Conservation (phyloP, 2,113 vertebrate species). For the Fulmarus glacialis region DNA sequence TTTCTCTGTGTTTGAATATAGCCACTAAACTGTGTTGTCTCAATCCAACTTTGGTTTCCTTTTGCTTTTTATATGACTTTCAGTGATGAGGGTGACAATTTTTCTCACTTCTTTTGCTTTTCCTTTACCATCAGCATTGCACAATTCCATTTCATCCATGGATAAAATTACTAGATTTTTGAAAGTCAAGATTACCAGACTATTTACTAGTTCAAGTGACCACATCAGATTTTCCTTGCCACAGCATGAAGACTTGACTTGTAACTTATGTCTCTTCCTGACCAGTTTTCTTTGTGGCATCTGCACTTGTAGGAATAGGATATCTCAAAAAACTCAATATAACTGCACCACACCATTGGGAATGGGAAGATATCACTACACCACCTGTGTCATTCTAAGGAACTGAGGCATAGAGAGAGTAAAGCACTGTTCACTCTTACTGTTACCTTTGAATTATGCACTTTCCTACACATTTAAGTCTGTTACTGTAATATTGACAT, state of each 20-base stretch:
- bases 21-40: not conserved
- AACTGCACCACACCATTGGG: not conserved
- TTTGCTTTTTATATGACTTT: not conserved
- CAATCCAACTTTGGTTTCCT: not conserved
- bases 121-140: not conserved
- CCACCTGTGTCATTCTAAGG: not conserved
- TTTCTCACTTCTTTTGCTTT: not conserved
- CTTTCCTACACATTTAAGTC: not conserved
- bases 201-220: not conserved
- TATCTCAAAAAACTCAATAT: not conserved
- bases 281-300: not conserved
- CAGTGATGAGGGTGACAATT: not conserved
- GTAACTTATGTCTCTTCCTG: not conserved
- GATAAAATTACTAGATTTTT: not conserved
- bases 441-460: not conserved
- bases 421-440: not conserved
- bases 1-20: not conserved
- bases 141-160: not conserved
- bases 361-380: not conserved
- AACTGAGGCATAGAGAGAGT: not conserved
- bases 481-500: not conserved
- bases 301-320: not conserved
- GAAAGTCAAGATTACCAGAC: not conserved
- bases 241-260: not conserved
- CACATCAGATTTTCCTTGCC: not conserved